Conservation (phyloP, 92 coral and sea anemone genomes). For the Hydrozoanthus gracilis region DNA sequence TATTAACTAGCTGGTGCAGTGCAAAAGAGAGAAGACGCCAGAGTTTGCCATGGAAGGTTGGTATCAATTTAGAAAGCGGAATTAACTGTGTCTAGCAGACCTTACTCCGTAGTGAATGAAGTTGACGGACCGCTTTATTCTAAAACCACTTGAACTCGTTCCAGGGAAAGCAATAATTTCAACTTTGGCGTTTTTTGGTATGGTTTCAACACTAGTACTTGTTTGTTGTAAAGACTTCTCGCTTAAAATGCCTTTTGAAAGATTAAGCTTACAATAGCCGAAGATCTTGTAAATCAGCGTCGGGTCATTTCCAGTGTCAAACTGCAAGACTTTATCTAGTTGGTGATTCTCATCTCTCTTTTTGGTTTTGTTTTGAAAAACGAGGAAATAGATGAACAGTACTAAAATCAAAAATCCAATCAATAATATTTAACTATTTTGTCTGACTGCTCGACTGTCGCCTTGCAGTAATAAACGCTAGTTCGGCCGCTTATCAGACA, state of each 20-base stretch:
- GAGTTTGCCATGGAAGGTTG: slow-evolving; percentile 30
- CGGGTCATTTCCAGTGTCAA: slow-evolving; percentile 10
- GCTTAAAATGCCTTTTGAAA: neutral
- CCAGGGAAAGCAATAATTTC: neutral
- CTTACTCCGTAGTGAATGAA: neutral
- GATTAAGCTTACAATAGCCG: neutral
- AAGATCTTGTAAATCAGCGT: slow-evolving; percentile 3
- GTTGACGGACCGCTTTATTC: neutral
- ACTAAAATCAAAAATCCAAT: neutral
- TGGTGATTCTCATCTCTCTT: neutral
- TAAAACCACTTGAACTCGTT: neutral
- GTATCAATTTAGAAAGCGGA: neutral
- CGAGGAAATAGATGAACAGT: neutral
- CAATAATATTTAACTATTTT: neutral
- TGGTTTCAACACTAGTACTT: neutral
- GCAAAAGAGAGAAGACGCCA: neutral
- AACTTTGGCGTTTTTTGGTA: neutral
- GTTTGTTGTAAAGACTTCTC: neutral
- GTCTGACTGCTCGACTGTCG: neutral
- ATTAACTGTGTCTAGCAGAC: slow-evolving; percentile 18
- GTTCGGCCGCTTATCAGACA: neutral
- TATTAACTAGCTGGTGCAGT: neutral
- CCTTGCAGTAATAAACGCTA: neutral
- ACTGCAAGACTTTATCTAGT: slow-evolving; percentile 22
- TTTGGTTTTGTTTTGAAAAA: neutral